These are phyloP conservation scores for Griposia aprilina DNA, from an alignment of 2,888 invertebrate genomes.

Conservation along the genomic window DNA sequence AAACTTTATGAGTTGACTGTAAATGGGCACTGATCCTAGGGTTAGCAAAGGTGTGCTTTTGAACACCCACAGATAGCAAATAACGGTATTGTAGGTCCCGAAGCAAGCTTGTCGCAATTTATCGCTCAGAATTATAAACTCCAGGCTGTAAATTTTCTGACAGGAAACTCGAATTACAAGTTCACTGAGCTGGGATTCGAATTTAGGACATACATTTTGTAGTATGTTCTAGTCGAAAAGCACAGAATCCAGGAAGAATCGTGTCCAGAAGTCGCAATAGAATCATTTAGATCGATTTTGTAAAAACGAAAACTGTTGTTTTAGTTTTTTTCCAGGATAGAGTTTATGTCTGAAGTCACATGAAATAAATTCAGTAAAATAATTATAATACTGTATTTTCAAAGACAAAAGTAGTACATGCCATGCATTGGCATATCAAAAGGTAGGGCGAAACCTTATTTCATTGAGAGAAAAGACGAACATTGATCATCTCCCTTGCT, in stretches of 20 bases:
- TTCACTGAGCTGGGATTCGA: conserved; percentile 23
- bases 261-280: background rate
- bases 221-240: background rate
- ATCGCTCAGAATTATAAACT: conserved; percentile 51
- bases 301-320: background rate
- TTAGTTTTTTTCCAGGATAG: background rate
- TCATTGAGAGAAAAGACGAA: background rate
- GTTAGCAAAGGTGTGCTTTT: conserved; percentile 36
- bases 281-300: background rate
- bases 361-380: background rate
- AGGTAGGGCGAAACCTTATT: background rate
- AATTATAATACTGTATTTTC: too few relatives aligned
- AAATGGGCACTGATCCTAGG: conserved; percentile 17
- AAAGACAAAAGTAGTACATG: background rate
- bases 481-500: background rate
- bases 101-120: conserved; percentile 37
- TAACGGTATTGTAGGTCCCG: conserved; percentile 43
- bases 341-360: background rate
- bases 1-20: conserved; percentile 23
- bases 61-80: conserved; percentile 46
- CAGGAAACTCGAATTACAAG: conserved; percentile 54
- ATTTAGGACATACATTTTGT: conserved; percentile 15
- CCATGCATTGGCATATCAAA: background rate
- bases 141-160: conserved; percentile 37
- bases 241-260: too few relatives aligned